Base-by-base conservation (phyloP, 2,113 vertebrate genomes). In the Lepus europaeus region DNA sequence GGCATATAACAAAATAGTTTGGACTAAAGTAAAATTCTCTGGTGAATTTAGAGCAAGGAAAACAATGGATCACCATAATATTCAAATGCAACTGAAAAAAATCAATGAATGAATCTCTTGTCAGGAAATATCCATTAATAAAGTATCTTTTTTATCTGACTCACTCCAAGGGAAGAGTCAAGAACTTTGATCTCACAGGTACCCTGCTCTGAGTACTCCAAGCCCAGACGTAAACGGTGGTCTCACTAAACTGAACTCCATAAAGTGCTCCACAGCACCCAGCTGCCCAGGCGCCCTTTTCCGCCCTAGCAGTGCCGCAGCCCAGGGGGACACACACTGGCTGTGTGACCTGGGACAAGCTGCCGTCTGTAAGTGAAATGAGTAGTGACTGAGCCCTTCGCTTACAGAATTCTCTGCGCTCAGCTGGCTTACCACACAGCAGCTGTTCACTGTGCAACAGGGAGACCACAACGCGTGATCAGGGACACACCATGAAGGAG, bases 41-140 rank as follows among this genome's bases (percentile, higher is more conserved):
- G 27, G 31, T 77, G 51, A 90, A 85, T 31, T 78, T 27, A 79
- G 10, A 95, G 82, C 11, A 84, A 89, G 16, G 87, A n/a, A 89
- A 89, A 87, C 45, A 45, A 77, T 74, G 27, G 45, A 70, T 9
- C 22, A 84, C 23, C 27, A 17, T 78, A 68, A 89, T 25, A 86
- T 77, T 80, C 66, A 73, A 93, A 96, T 80, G 56, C 13, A 80
- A 72, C 11, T 68, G 19, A 78, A 78, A 85, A 96, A 83, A 93
- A 59, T 49, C 7, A 70, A 84, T 36, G 89, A 93, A 89, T 23
- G 17, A 96, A 59, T 74, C 61, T 84, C 59, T 36, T 78, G 6
- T 90, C 14, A 74, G 72, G 45, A 73, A 33, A 20, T 87, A 69
- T 51, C 51, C 49, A 87, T 84, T 73, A 85, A 90, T 84, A 27